phyloP scores from a whole-genome alignment of 2,888 invertebrate genomes.

The Acronicta leporina region DNA sequence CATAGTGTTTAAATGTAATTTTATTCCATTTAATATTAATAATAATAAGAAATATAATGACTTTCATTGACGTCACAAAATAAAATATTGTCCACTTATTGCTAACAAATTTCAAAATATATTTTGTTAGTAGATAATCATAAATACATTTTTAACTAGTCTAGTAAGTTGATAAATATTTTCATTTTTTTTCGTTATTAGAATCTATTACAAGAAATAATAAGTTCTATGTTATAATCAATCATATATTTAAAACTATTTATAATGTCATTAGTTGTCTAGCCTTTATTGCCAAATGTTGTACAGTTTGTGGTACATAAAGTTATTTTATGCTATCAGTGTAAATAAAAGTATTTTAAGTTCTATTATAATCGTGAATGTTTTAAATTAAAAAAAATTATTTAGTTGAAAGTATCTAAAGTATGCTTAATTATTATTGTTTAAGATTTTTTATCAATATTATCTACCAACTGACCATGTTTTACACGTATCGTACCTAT shows the following conservation, averaged over 20 bases:
- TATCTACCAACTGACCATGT: slow-evolving; percentile 54
- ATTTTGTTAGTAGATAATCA: slow-evolving; percentile 49
- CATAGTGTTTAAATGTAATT: slow-evolving; percentile 62
- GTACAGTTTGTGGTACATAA: slow-evolving; percentile 63
- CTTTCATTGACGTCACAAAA: slow-evolving; percentile 59
- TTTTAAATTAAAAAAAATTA: slow-evolving; percentile 38
- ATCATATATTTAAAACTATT: no score
- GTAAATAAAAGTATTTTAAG: slow-evolving; percentile 67
- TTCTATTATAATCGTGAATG: slow-evolving; percentile 43
- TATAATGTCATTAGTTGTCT: no score
- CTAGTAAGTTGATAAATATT: slow-evolving; percentile 53
- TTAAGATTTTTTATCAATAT: slow-evolving; percentile 42
- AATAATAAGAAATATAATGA: slow-evolving; percentile 49
- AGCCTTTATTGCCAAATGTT: slow-evolving; percentile 67
- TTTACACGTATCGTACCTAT: slow-evolving; percentile 40
- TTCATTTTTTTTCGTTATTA: slow-evolving; percentile 54
- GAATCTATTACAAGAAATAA: slow-evolving; percentile 52
- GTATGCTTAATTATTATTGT: slow-evolving; percentile 31
- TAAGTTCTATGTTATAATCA: slow-evolving; percentile 42
- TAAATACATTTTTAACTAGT: slow-evolving; percentile 50
- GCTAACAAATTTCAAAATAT: slow-evolving; percentile 44
- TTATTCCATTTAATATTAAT: slow-evolving; percentile 62
- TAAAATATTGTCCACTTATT: slow-evolving; percentile 65
- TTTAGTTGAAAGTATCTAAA: slow-evolving; percentile 36
- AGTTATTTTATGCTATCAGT: slow-evolving; percentile 64